phyloP scores from a whole-genome alignment of 1,140 invertebrate species.

The Xylocopa sonorina region DNA sequence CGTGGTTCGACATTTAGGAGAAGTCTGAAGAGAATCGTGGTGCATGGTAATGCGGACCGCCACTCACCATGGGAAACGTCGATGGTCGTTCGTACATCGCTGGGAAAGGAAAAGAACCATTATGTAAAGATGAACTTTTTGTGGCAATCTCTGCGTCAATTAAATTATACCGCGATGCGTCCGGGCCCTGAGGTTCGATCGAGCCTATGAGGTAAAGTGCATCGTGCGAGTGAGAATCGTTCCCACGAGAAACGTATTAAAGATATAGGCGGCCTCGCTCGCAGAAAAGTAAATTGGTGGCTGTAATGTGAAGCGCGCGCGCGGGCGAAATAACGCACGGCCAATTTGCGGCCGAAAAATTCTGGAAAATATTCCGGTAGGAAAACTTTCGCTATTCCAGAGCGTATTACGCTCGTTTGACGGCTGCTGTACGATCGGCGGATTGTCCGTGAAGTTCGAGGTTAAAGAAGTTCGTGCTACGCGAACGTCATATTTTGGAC shows the following conservation, averaged over 20 bases:
- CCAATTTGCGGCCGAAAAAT: neutral
- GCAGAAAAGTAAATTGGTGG: slow-evolving; percentile 52
- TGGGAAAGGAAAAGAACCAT: slow-evolving; percentile 73
- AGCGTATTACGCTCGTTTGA: neutral
- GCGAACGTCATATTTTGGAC: neutral
- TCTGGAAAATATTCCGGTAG: slow-evolving; percentile 15
- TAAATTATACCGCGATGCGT: slow-evolving; percentile 70
- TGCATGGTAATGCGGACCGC: slow-evolving; percentile 15
- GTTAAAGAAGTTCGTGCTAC: neutral
- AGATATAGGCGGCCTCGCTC: slow-evolving; percentile 22
- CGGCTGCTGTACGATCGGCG: neutral
- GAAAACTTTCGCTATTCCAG: slow-evolving; percentile 4
- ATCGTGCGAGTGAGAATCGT: slow-evolving; percentile 56
- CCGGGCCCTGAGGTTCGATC: slow-evolving; percentile 64
- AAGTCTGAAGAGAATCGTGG: neutral
- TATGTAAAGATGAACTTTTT: slow-evolving; percentile 70
- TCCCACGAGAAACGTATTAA: slow-evolving; percentile 66
- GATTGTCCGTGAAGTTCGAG: neutral
- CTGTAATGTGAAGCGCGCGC: slow-evolving; percentile 18
- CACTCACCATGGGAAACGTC: slow-evolving; percentile 57
- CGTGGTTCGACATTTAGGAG: neutral
- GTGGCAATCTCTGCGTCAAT: slow-evolving; percentile 67
- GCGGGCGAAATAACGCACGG: slow-evolving; percentile 13
- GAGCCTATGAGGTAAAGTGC: slow-evolving; percentile 47
- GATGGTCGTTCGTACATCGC: slow-evolving; percentile 52